phyloP scores from a whole-genome alignment of 2,888 invertebrate species.

The Rosalia funebris region DNA sequence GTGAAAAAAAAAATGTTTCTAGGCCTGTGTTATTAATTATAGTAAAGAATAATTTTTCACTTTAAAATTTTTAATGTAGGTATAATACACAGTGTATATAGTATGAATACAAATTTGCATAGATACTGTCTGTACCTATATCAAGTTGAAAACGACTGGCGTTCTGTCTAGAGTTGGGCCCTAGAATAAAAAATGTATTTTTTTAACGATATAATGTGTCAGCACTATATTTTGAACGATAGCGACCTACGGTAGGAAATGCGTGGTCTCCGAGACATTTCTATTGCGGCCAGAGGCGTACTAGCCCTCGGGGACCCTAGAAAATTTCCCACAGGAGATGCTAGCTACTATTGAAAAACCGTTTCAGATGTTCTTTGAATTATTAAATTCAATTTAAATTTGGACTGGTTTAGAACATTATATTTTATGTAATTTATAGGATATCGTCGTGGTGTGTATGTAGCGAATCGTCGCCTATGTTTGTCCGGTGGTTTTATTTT shows the following conservation, averaged over 20 bases:
- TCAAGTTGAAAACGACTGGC: no score
- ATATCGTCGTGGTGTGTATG: neutral
- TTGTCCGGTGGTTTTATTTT: no score
- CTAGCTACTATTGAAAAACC: constrained; percentile 53
- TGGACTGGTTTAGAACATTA: constrained; percentile 42
- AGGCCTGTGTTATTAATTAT: no score
- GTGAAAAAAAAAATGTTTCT: no score
- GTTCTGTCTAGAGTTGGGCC: no score
- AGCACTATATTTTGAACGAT: constrained; percentile 17
- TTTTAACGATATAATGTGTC: constrained; percentile 15
- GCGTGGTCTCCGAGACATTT: constrained; percentile 33
- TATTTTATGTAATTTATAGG: constrained; percentile 24
- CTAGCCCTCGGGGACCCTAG: constrained; percentile 50
- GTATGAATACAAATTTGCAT: no score
- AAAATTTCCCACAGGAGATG: constrained; percentile 56
- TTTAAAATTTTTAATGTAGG: no score
- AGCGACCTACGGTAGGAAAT: constrained; percentile 7
- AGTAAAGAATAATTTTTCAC: no score
- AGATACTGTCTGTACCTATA: no score
- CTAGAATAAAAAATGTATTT: constrained; percentile 6
- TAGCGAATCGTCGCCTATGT: no score
- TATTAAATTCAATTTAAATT: constrained; percentile 59
- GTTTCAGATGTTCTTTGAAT: constrained; percentile 53
- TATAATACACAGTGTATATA: no score
- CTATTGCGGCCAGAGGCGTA: constrained; percentile 45